These are phyloP conservation scores for Polylopha cassiicola DNA, from an alignment of 2,888 invertebrate genomes.

Conservation along the genomic window DNA sequence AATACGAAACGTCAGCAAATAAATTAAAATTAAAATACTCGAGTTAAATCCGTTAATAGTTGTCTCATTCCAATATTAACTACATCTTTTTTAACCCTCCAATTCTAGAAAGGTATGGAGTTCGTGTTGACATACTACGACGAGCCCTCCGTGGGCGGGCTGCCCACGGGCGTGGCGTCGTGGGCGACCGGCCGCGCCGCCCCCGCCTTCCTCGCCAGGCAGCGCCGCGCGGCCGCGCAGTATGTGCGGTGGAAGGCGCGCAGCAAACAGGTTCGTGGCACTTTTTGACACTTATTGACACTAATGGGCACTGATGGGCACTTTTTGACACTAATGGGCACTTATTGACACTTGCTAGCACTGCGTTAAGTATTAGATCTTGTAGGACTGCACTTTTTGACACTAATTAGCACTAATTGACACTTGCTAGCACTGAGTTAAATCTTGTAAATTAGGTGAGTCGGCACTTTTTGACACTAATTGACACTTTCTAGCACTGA, in stretches of 20 bases:
- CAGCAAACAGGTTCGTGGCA: constrained; percentile 26
- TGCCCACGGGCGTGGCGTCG: constrained; percentile 84
- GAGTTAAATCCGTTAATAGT: no score
- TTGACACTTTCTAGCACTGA: no score
- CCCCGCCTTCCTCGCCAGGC: constrained; percentile 84
- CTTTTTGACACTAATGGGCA: not conserved
- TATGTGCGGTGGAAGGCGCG: constrained; percentile 30
- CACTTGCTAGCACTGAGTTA: no score
- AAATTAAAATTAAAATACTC: no score
- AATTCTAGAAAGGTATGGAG: constrained; percentile 77
- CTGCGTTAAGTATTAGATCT: no score
- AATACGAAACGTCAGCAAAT: no score
- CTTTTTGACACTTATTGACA: not conserved
- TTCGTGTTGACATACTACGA: constrained; percentile 93
- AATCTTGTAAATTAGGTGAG: no score
- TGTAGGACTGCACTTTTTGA: no score
- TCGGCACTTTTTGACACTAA: no score
- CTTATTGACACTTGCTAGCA: no score
- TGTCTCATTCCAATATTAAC: not conserved
- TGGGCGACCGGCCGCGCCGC: constrained; percentile 88
- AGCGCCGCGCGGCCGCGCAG: constrained; percentile 84
- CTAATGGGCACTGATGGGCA: not conserved
- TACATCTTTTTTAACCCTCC: not conserved
- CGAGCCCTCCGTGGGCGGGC: constrained; percentile 88
- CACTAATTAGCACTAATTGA: no score